Evolutionary conservation across 1,140 invertebrate species (phyloP).

Genomic region (Campoletis sonorensis): DNA sequence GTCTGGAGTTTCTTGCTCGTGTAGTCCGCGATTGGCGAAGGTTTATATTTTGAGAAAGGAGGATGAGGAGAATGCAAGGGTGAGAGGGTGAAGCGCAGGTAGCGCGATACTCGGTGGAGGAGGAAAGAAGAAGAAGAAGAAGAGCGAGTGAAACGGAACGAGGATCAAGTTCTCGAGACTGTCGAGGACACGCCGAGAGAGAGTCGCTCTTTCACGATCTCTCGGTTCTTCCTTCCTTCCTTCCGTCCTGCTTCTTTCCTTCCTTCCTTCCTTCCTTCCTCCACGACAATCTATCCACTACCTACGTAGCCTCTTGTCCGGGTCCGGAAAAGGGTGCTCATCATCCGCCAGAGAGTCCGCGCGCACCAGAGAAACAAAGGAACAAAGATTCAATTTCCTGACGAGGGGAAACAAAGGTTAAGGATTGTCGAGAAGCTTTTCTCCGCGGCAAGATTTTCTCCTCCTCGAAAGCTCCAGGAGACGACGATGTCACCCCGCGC

Average conservation of each 20-base stretch:
- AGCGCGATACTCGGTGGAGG: too few relatives aligned
- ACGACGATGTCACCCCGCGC: neutral
- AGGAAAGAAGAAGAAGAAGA: neutral
- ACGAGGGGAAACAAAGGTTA: conserved; percentile 46
- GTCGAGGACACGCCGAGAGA: neutral
- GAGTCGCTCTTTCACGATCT: conserved; percentile 26
- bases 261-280: neutral
- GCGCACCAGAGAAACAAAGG: conserved; percentile 30
- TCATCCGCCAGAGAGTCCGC: neutral
- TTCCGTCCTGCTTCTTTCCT: neutral
- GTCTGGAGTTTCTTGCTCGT: too few relatives aligned
- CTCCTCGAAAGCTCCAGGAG: neutral
- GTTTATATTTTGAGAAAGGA: neutral
- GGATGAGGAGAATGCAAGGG: neutral
- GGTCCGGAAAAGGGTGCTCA: conserved; percentile 33
- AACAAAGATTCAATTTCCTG: conserved; percentile 47
- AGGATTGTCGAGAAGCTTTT: conserved; percentile 43
- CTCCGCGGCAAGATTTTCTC: conserved; percentile 22
- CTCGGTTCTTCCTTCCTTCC: neutral
- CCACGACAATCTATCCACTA: too few relatives aligned
- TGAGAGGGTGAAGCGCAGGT: too few relatives aligned
- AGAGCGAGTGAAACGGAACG: neutral
- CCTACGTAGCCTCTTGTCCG: neutral
- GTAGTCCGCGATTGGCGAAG: neutral
- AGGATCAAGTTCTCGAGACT: conserved; percentile 34